Percentiles rank a stretch among this genome's conserved stretches.
Conservation (phyloP, 2,113 vertebrate genomes). For the Ellobius talpinus region DNA sequence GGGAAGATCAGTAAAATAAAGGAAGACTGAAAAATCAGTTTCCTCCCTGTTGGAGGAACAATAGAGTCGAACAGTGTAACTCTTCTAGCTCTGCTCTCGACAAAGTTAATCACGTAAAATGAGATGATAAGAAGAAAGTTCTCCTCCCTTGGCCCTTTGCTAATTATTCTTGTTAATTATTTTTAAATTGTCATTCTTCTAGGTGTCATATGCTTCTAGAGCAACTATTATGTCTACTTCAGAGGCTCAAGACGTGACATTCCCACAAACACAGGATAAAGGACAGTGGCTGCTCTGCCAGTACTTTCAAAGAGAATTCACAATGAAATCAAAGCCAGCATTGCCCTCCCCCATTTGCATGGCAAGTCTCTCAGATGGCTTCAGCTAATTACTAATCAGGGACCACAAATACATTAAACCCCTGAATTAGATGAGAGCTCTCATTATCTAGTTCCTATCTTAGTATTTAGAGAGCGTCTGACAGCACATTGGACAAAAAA, state of each 20-base stretch:
- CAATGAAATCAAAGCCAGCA: not conserved
- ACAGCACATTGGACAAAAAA: conserved; percentile 56
- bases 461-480: conserved; percentile 55
- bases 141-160: conserved; percentile 80
- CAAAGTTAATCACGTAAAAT: conserved; percentile 79
- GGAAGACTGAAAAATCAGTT: conserved; percentile 64
- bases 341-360: not conserved
- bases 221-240: conserved; percentile 81
- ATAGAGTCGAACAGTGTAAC: not conserved
- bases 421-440: conserved; percentile 60
- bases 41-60: conserved; percentile 30
- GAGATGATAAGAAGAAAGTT: conserved; percentile 83
- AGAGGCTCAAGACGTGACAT: conserved; percentile 72
- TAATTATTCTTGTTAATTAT: conserved; percentile 89
- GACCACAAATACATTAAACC: accelerated
- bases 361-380: conserved; percentile 22
- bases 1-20: conserved; percentile 68
- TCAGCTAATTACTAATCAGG: conserved; percentile 42
- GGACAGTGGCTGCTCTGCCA: not conserved
- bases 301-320: conserved; percentile 23
- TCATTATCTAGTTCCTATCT: not conserved
- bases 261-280: conserved; percentile 13
- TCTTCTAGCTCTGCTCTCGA: conserved; percentile 68
- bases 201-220: conserved; percentile 75
- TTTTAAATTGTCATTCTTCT: conserved; percentile 86